These are phyloP conservation scores for Morbakka virulenta DNA, from an alignment of 30 jellyfish, hydroid and myxozoan genomes.

Conservation along the genomic window DNA sequence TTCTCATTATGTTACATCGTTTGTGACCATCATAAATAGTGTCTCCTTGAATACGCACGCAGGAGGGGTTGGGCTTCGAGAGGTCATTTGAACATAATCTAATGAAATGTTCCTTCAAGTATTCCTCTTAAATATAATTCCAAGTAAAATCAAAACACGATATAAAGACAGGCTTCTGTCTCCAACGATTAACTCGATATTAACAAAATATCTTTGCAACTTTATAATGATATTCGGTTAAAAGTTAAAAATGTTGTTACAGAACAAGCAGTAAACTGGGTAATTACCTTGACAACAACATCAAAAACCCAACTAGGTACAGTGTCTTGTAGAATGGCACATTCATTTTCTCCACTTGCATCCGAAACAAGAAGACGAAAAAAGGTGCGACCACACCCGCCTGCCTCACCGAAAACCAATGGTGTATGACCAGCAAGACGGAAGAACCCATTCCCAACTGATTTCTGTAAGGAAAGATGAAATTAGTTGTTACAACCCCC, in stretches of 20 bases:
- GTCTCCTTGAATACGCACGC: too few species aligned
- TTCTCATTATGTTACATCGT: too few species aligned
- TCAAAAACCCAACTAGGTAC: slow-evolving; percentile 89
- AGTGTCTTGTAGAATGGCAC: slow-evolving; percentile 75
- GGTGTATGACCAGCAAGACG: slow-evolving; percentile 80
- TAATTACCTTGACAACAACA: slow-evolving; percentile 66
- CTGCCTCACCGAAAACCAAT: slow-evolving; percentile 74
- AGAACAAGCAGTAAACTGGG: too few species aligned
- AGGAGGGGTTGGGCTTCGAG: too few species aligned
- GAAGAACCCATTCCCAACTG: slow-evolving; percentile 58
- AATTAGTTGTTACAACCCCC: background rate
- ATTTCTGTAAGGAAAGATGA: slow-evolving; percentile 24
- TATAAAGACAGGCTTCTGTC: too few species aligned
- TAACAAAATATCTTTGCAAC: too few species aligned
- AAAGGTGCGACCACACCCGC: slow-evolving; percentile 88
- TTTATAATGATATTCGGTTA: too few species aligned
- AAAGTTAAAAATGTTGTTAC: too few species aligned
- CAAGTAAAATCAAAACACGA: background rate
- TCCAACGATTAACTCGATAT: too few species aligned
- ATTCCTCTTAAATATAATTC: background rate
- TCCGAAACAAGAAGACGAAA: slow-evolving; percentile 81
- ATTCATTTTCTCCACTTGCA: slow-evolving; percentile 80
- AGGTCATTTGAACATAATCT: too few species aligned
- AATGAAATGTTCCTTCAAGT: too few species aligned
- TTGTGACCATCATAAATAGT: too few species aligned